A percentile compares a stretch with the other conserved stretches of the same genome.
These are phyloP conservation scores for Eira barbara DNA, from an alignment of 2,113 vertebrate species.

Conservation along the genomic window DNA sequence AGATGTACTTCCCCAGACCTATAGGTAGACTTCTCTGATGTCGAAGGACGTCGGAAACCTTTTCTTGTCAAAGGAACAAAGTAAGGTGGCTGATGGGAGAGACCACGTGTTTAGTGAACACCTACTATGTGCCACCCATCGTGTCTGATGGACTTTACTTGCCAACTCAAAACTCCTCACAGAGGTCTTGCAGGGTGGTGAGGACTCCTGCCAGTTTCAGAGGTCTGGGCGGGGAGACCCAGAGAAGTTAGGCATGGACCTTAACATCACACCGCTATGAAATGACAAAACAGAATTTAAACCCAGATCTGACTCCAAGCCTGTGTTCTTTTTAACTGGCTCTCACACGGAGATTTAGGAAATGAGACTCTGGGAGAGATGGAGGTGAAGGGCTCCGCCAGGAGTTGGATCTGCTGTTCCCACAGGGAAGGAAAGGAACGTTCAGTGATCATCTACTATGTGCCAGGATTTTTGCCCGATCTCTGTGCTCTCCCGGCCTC, in stretches of 20 bases:
- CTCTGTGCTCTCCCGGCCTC: background rate
- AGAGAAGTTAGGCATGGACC: background rate
- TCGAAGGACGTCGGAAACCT: background rate
- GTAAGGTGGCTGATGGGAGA: background rate
- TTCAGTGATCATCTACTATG: background rate
- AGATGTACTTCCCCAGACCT: background rate
- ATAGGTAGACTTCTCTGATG: background rate
- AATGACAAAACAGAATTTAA: background rate
- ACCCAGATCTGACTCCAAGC: background rate
- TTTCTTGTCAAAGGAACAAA: background rate
- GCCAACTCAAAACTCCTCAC: background rate
- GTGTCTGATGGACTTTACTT: background rate
- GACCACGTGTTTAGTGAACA: background rate
- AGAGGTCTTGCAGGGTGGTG: rapidly evolving
- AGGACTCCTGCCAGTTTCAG: background rate
- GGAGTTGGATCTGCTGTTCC: background rate
- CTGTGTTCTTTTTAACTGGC: background rate
- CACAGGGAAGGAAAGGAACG: rapidly evolving
- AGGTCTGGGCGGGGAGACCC: background rate
- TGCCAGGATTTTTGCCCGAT: background rate
- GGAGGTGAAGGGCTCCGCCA: background rate
- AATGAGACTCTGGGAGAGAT: background rate
- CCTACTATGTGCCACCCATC: background rate
- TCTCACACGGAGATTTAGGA: background rate
- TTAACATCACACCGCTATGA: background rate